These are phyloP conservation scores for Hirtodrosophila cameraria DNA, from an alignment of 2,888 invertebrate species.

Conservation along the genomic window DNA sequence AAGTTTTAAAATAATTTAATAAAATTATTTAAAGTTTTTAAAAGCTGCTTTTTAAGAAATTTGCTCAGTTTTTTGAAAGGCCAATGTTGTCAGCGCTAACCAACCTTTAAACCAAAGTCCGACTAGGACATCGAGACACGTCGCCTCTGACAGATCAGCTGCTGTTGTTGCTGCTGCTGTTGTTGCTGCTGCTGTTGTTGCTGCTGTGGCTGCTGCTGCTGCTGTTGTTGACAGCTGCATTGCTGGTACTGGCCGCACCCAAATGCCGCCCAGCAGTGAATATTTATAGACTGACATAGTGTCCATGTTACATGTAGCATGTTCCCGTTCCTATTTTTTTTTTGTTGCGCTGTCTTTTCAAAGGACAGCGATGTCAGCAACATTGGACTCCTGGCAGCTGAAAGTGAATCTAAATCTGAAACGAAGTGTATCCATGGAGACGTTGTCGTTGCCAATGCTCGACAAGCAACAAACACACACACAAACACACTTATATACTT, in stretches of 20 bases:
- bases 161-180: slow-evolving; percentile 8
- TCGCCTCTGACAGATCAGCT: slow-evolving; percentile 26
- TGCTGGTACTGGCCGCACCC: slow-evolving; percentile 31
- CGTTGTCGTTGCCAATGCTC: slow-evolving; percentile 28
- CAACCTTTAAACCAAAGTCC: slow-evolving; percentile 42
- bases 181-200: slow-evolving; percentile 47
- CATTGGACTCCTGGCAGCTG: slow-evolving; percentile 24
- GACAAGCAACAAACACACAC: slow-evolving; percentile 24
- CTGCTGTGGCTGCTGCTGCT: slow-evolving; percentile 12
- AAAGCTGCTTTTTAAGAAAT: slow-evolving; percentile 6
- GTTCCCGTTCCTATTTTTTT: slow-evolving; percentile 8
- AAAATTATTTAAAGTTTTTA: neutral
- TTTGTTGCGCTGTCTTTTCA: slow-evolving; percentile 21
- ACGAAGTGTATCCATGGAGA: slow-evolving; percentile 60
- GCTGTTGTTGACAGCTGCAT: slow-evolving; percentile 45
- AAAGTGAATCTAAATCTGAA: slow-evolving; percentile 40
- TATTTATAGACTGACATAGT: slow-evolving; percentile 72
- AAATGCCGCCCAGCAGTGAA: slow-evolving; percentile 23
- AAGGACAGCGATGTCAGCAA: slow-evolving; percentile 34
- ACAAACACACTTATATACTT: slow-evolving; percentile 7
- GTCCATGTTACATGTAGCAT: slow-evolving; percentile 45
- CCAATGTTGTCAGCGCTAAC: slow-evolving; percentile 43
- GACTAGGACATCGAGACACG: slow-evolving; percentile 46
- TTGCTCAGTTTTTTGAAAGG: slow-evolving; percentile 42
- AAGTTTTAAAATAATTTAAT: no score